Evolutionary conservation across 2,113 vertebrate species (phyloP).

Genomic region (Setophaga petechia): DNA sequence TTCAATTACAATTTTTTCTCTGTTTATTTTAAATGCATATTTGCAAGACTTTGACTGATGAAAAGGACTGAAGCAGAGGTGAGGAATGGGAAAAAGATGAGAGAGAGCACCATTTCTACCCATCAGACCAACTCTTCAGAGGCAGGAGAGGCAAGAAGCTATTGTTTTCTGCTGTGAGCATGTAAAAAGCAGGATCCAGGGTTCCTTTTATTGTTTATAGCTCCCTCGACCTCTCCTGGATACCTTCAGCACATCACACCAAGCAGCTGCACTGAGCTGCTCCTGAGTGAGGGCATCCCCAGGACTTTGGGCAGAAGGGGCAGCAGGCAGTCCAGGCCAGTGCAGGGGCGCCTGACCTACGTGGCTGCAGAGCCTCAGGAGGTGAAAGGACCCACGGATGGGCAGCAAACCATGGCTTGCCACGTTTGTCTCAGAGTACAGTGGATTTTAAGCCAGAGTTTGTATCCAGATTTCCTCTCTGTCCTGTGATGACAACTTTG

Average conservation of each 20-base stretch:
- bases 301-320: background rate
- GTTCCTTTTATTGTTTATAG: background rate
- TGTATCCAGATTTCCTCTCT: background rate
- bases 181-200: background rate
- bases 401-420: background rate
- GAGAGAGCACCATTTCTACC: background rate
- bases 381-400: background rate
- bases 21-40: background rate
- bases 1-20: background rate
- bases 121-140: background rate
- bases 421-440: too few species aligned
- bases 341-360: rapidly evolving
- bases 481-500: background rate
- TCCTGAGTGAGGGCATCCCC: background rate
- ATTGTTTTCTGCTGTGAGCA: background rate
- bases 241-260: background rate
- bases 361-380: background rate
- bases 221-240: background rate
- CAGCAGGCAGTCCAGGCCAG: rapidly evolving
- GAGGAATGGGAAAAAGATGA: background rate
- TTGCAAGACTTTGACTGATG: background rate
- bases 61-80: background rate
- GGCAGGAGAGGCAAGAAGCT: background rate
- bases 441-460: background rate
- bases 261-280: background rate